Evolutionary conservation across 2,888 invertebrate genomes (phyloP).

Genomic region (Lasioglossum marginatum): DNA sequence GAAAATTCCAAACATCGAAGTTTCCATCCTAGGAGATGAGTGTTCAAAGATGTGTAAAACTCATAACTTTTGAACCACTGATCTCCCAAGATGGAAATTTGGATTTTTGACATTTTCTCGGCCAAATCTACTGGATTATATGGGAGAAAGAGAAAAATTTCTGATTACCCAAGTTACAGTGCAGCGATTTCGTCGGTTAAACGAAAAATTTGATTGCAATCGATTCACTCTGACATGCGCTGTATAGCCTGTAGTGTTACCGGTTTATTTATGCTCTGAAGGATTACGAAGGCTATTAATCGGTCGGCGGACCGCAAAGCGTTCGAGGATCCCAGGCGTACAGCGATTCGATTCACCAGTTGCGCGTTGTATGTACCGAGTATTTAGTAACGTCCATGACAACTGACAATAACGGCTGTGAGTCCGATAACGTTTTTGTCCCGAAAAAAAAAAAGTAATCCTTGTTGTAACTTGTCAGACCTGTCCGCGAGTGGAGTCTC

Average conservation of each 20-base stretch:
- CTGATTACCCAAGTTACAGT: no score
- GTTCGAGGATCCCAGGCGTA: constrained; percentile 53
- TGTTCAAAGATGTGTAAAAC: no score
- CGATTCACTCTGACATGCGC: background rate
- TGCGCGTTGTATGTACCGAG: constrained; percentile 64
- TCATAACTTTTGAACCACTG: no score
- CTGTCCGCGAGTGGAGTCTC: constrained; percentile 19
- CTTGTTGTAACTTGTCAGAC: constrained; percentile 35
- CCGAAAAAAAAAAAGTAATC: constrained; percentile 50
- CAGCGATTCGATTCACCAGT: constrained; percentile 63
- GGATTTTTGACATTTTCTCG: no score
- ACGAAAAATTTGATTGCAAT: background rate
- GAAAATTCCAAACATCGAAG: no score
- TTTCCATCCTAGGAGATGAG: no score
- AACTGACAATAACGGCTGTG: constrained; percentile 80
- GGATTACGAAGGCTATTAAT: background rate
- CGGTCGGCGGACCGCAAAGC: background rate
- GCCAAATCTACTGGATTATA: no score
- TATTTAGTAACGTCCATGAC: constrained; percentile 78
- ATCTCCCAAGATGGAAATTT: no score
- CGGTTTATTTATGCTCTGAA: background rate
- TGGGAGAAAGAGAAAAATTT: no score
- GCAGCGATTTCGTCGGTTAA: background rate
- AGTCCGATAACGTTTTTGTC: constrained; percentile 67
- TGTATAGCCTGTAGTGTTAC: background rate